These are phyloP conservation scores for Muschampia plurimacula DNA, from an alignment of 2,888 invertebrate species.

Conservation along the genomic window DNA sequence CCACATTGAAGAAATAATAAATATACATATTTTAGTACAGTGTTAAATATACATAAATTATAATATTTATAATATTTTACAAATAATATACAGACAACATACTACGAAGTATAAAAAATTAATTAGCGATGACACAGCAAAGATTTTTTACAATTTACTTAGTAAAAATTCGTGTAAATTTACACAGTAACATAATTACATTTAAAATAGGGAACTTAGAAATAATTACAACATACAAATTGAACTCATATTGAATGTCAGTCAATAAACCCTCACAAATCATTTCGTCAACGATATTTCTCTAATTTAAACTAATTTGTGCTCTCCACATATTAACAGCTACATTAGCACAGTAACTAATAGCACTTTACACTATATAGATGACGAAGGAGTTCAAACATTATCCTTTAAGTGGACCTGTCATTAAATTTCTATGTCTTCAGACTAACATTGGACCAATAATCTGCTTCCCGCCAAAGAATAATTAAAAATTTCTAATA, in stretches of 20 bases:
- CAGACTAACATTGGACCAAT: neutral
- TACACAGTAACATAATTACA: neutral
- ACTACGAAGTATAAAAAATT: neutral
- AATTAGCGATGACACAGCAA: neutral
- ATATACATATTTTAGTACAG: neutral
- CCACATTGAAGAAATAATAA: constrained; percentile 11
- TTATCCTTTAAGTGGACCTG: neutral
- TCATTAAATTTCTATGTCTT: neutral
- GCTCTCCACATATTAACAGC: neutral
- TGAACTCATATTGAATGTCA: neutral
- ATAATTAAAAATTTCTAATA: neutral
- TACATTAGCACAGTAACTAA: neutral
- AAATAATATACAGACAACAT: neutral
- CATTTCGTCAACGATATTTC: neutral
- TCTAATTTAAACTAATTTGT: constrained; percentile 8
- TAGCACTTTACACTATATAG: neutral
- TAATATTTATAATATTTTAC: neutral
- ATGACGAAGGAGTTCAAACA: neutral
- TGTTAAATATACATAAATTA: constrained; percentile 16
- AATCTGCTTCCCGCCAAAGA: neutral
- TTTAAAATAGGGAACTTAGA: neutral
- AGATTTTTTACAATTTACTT: neutral
- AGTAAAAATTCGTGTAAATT: neutral
- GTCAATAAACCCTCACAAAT: constrained; percentile 4
- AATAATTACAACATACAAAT: constrained; percentile 11